phyloP scores from a whole-genome alignment of 2,888 invertebrate genomes.

The Cremastinae sp. region DNA sequence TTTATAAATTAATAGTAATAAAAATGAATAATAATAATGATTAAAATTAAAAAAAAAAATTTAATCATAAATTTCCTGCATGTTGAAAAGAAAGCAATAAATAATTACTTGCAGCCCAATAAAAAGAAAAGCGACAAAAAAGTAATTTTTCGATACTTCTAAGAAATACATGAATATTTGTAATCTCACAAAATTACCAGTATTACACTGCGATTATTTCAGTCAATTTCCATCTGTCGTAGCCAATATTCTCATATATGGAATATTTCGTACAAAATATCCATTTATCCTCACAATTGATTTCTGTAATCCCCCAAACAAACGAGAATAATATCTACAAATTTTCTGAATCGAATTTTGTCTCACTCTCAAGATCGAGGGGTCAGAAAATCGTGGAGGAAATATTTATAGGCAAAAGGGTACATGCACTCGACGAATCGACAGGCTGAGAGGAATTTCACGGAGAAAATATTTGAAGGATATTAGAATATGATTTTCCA shows the following conservation, averaged over 20 bases:
- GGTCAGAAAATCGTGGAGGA: background rate
- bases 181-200: background rate
- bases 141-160: too few relatives aligned
- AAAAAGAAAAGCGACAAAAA: too few relatives aligned
- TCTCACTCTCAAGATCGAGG: background rate
- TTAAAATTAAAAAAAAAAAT: too few relatives aligned
- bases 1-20: too few relatives aligned
- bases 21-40: too few relatives aligned
- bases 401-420: conserved; percentile 6
- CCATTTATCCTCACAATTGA: conserved; percentile 4
- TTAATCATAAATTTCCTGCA: too few relatives aligned
- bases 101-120: too few relatives aligned
- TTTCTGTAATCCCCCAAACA: conserved; percentile 9
- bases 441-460: conserved; percentile 14
- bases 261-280: conserved; percentile 9
- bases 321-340: conserved; percentile 4
- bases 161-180: background rate
- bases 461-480: conserved; percentile 12
- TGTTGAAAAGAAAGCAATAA: too few relatives aligned
- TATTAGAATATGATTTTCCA: conserved; percentile 21
- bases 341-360: background rate
- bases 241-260: background rate
- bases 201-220: background rate
- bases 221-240: conserved; percentile 22
- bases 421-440: conserved; percentile 15